These are phyloP conservation scores for Aphelocoma californica DNA, from an alignment of 2,797 vertebrate genomes.

Conservation along the genomic window DNA sequence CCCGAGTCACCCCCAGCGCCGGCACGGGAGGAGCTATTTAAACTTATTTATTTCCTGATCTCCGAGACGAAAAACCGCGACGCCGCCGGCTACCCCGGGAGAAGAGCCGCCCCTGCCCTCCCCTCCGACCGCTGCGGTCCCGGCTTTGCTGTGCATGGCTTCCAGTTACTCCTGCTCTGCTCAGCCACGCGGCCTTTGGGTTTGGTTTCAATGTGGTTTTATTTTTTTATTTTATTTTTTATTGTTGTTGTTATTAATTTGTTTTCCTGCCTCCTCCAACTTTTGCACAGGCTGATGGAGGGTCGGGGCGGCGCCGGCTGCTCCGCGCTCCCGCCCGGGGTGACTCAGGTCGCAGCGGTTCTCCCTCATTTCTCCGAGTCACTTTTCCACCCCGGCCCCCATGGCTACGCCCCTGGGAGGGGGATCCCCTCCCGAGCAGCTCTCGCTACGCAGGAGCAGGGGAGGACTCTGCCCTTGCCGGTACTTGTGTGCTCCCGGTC, in stretches of 20 bases:
- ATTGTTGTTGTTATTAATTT: neutral
- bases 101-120: neutral
- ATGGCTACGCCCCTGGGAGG: neutral
- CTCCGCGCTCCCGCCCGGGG: neutral
- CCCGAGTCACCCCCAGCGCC: neutral
- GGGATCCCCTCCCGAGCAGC: neutral
- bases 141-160: conserved; percentile 76
- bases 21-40: neutral
- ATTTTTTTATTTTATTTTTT: conserved; percentile 5
- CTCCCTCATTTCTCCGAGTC: neutral
- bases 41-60: conserved; percentile 76
- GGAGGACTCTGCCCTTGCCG: neutral
- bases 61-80: neutral
- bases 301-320: neutral
- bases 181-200: conserved; percentile 24
- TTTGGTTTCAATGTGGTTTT: conserved; percentile 53
- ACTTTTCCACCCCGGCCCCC: neutral
- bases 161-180: conserved; percentile 40
- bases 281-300: neutral
- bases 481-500: neutral
- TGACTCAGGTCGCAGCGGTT: neutral
- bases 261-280: neutral
- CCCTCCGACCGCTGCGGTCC: neutral
- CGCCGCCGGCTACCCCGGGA: neutral
- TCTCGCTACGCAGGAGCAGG: neutral